These are phyloP conservation scores for Poecilia latipinna DNA, from an alignment of 2,113 vertebrate species.

Conservation along the genomic window DNA sequence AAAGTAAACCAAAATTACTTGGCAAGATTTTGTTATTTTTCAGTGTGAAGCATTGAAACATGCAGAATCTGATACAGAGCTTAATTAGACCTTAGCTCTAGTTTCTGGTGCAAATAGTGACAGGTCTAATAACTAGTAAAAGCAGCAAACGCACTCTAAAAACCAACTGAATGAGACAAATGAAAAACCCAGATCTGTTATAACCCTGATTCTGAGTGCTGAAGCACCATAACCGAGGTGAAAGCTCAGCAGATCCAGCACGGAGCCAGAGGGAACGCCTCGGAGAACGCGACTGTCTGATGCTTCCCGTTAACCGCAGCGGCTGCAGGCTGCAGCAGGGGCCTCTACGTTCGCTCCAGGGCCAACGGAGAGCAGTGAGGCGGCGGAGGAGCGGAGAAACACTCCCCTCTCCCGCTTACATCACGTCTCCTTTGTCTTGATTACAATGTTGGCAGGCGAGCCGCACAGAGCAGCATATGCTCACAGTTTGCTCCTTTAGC, in stretches of 20 bases:
- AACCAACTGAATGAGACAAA: too few species aligned
- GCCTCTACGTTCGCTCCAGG: slow-evolving; percentile 69
- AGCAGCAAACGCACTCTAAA: too few species aligned
- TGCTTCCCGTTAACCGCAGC: slow-evolving; percentile 78
- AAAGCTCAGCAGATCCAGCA: slow-evolving; percentile 65
- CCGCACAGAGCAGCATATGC: slow-evolving; percentile 73
- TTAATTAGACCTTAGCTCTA: too few species aligned
- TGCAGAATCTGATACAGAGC: too few species aligned
- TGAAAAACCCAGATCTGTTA: too few species aligned
- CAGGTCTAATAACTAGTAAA: too few species aligned
- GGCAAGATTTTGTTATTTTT: too few species aligned
- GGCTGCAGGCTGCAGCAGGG: slow-evolving; percentile 64
- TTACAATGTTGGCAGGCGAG: slow-evolving; percentile 69
- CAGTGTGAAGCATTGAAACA: slow-evolving; percentile 34
- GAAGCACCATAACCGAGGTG: slow-evolving; percentile 53
- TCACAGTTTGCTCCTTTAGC: slow-evolving; percentile 75
- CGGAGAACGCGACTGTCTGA: slow-evolving; percentile 69
- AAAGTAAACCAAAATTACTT: too few species aligned
- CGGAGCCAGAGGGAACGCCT: slow-evolving; percentile 64
- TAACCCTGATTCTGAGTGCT: slow-evolving; percentile 16
- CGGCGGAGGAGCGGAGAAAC: slow-evolving; percentile 67
- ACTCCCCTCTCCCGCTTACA: slow-evolving; percentile 65
- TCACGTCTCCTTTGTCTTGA: slow-evolving; percentile 75
- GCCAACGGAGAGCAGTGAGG: slow-evolving; percentile 70
- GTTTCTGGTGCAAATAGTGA: too few species aligned